Conservation (phyloP, 1,140 invertebrate genomes). For the Drosophila bocqueti region DNA sequence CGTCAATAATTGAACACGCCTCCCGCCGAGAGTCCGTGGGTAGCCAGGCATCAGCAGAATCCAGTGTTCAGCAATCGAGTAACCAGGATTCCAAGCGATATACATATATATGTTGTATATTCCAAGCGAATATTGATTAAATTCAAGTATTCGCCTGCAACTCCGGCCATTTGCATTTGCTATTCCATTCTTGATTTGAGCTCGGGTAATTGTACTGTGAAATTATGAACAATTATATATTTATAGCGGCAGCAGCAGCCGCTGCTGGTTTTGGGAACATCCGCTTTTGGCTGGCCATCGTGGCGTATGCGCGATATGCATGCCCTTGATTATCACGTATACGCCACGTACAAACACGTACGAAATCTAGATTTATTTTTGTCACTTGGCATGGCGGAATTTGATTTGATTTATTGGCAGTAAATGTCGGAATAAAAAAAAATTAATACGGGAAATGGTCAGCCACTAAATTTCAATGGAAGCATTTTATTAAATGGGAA, state of each 20-base stretch:
- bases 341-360: constrained; percentile 16
- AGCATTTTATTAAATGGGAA: neutral
- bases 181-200: constrained; percentile 64
- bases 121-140: constrained; percentile 63
- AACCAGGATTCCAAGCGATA: constrained; percentile 2
- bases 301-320: constrained; percentile 31
- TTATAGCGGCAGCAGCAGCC: constrained; percentile 4
- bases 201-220: constrained; percentile 59
- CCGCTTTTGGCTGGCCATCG: constrained; percentile 8
- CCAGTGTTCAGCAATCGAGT: constrained; percentile 5
- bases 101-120: neutral
- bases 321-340: constrained; percentile 50
- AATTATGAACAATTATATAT: constrained; percentile 64
- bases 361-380: constrained; percentile 27
- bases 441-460: neutral
- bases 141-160: constrained; percentile 58
- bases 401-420: constrained; percentile 11
- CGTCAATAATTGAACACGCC: constrained; percentile 79
- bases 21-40: constrained; percentile 42
- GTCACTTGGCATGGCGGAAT: neutral
- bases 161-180: constrained; percentile 47
- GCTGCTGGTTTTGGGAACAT: constrained; percentile 9
- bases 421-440: neutral
- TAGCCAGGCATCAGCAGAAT: constrained; percentile 5
- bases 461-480: neutral